Evolutionary conservation across 2,113 vertebrate species (phyloP).

Genomic region (Cryptoleucopteryx plumbea): DNA sequence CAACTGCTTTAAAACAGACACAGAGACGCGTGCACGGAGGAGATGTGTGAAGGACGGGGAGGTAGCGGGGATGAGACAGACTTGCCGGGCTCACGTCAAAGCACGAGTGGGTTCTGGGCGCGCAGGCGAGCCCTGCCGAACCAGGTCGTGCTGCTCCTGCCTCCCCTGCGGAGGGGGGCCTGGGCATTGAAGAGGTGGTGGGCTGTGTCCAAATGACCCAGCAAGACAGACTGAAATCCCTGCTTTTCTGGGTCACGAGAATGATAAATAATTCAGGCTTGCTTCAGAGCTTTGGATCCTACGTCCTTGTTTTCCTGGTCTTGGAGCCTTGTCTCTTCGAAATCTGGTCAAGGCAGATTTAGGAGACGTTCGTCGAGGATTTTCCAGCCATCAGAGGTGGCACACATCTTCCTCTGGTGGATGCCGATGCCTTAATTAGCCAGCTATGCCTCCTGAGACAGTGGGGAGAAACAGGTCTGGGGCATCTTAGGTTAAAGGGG

Average conservation of each 20-base stretch:
- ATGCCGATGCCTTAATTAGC: background rate
- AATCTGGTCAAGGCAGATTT: background rate
- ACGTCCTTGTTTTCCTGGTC: background rate
- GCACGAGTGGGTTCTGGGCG: background rate
- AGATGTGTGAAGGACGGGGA: fast-evolving
- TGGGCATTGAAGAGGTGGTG: background rate
- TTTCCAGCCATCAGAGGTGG: background rate
- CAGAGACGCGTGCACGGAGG: fast-evolving
- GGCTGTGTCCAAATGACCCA: background rate
- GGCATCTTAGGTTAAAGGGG: background rate
- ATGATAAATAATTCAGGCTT: background rate
- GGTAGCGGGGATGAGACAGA: background rate
- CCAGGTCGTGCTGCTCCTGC: background rate
- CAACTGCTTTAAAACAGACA: background rate
- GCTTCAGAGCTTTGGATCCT: background rate
- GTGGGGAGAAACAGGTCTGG: background rate
- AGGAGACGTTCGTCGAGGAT: background rate
- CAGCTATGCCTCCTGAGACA: background rate
- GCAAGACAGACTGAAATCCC: background rate
- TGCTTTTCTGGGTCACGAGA: background rate
- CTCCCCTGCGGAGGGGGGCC: fast-evolving
- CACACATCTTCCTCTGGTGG: background rate
- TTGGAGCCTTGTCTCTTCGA: background rate
- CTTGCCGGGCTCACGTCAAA: fast-evolving
- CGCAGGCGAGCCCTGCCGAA: background rate